Conservation (phyloP, 2,113 vertebrate genomes). For the Psilopsiagon aurifrons region DNA sequence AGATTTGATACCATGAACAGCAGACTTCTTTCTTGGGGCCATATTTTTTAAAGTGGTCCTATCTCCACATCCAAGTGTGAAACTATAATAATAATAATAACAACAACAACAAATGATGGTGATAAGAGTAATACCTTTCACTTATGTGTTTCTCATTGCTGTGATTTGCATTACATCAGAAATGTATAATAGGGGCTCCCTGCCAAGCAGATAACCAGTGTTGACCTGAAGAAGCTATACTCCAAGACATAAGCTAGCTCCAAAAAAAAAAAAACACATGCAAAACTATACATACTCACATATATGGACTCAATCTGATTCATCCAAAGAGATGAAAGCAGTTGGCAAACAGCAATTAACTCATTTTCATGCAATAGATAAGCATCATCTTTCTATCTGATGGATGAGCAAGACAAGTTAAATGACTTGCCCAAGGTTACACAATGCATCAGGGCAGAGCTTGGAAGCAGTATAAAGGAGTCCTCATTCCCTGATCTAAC, state of each 20-base stretch:
- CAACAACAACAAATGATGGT: constrained; percentile 32
- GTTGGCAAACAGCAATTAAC: constrained; percentile 68
- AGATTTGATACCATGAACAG: neutral
- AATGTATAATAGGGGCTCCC: constrained; percentile 33
- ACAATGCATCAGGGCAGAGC: constrained; percentile 62
- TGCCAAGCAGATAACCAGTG: constrained; percentile 66
- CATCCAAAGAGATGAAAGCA: constrained; percentile 68
- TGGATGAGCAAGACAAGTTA: constrained; percentile 65
- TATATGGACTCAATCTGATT: constrained; percentile 59
- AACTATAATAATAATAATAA: constrained; percentile 37
- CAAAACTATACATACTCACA: constrained; percentile 55
- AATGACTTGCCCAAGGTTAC: constrained; percentile 70
- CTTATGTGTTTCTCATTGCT: constrained; percentile 46
- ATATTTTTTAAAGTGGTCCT: constrained; percentile 67
- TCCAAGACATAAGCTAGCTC: constrained; percentile 55
- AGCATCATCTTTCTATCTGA: constrained; percentile 66
- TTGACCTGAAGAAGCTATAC: constrained; percentile 61
- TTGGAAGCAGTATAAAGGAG: constrained; percentile 66
- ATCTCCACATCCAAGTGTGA: constrained; percentile 38
- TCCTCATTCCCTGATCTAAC: constrained; percentile 58
- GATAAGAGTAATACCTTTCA: constrained; percentile 63
- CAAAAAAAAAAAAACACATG: constrained; percentile 57
- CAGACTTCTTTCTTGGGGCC: constrained; percentile 59
- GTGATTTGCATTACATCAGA: constrained; percentile 63
- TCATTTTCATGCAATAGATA: constrained; percentile 66